phyloP scores from a whole-genome alignment of 2,797 vertebrate species.

The Parauchenoglanis ngamensis region DNA sequence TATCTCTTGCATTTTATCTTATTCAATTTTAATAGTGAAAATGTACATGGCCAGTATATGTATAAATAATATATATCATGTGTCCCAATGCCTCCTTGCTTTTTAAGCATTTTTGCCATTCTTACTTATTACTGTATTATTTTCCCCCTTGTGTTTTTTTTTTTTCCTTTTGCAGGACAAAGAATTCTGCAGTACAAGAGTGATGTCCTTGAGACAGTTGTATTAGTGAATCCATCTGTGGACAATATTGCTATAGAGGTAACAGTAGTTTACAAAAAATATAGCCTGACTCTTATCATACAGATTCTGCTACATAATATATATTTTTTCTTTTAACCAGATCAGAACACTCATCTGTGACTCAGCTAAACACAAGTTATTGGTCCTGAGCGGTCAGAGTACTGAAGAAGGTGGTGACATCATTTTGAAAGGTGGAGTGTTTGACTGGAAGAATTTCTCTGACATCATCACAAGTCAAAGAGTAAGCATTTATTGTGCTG shows the following conservation, averaged over 20 bases:
- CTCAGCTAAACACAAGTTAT: conserved; percentile 83
- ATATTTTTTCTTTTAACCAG: conserved; percentile 64
- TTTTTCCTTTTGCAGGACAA: conserved; percentile 77
- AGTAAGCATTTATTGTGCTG: conserved; percentile 70
- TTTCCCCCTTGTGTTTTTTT: background rate
- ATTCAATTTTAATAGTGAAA: background rate
- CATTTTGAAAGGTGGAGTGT: conserved; percentile 85
- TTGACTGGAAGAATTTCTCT: conserved; percentile 84
- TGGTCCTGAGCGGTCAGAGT: conserved; percentile 89
- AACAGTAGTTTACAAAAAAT: conserved; percentile 20
- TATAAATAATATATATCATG: background rate
- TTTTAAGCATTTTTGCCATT: background rate
- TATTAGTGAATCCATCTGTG: conserved; percentile 90
- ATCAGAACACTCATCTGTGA: conserved; percentile 83
- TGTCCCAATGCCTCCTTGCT: background rate
- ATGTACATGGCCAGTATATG: background rate
- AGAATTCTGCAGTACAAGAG: conserved; percentile 88
- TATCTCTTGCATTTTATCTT: background rate
- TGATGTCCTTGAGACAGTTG: conserved; percentile 85
- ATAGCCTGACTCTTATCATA: background rate
- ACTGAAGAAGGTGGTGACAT: conserved; percentile 88
- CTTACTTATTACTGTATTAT: background rate
- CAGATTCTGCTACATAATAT: background rate
- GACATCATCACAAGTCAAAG: conserved; percentile 83
- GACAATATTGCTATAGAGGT: conserved; percentile 86